Evolutionary conservation across 2,797 vertebrate genomes (phyloP).

Genomic region (Arremon brunneinucha): DNA sequence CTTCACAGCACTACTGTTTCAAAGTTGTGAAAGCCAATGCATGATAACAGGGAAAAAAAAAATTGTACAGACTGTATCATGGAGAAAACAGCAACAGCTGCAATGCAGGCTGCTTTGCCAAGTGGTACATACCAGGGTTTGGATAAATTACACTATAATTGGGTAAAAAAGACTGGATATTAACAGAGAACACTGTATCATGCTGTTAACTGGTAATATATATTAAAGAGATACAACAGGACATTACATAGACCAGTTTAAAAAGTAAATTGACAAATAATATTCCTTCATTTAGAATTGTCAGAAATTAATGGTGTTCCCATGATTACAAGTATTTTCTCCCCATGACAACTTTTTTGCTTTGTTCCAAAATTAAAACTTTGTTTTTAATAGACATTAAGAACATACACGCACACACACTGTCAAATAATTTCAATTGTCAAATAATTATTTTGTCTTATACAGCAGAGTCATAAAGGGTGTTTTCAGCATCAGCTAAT

Average conservation of each 20-base stretch:
- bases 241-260: background rate
- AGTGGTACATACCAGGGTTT: background rate
- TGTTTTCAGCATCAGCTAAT: background rate
- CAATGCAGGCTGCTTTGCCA: background rate
- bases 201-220: slow-evolving; percentile 11
- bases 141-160: slow-evolving; percentile 23
- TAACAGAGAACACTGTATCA: slow-evolving; percentile 38
- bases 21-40: background rate
- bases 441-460: background rate
- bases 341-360: background rate
- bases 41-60: background rate
- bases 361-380: background rate
- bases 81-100: slow-evolving; percentile 27
- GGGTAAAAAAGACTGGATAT: slow-evolving; percentile 31
- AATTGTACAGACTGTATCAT: background rate
- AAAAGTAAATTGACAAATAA: slow-evolving; percentile 27
- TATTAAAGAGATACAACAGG: background rate
- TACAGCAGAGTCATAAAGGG: background rate
- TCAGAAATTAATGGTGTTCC: background rate
- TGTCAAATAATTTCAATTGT: background rate
- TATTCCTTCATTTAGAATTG: background rate
- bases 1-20: background rate
- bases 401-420: background rate
- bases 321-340: background rate
- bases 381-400: background rate